phyloP scores from a whole-genome alignment of 2,113 vertebrate species.

The Dasyurus viverrinus region DNA sequence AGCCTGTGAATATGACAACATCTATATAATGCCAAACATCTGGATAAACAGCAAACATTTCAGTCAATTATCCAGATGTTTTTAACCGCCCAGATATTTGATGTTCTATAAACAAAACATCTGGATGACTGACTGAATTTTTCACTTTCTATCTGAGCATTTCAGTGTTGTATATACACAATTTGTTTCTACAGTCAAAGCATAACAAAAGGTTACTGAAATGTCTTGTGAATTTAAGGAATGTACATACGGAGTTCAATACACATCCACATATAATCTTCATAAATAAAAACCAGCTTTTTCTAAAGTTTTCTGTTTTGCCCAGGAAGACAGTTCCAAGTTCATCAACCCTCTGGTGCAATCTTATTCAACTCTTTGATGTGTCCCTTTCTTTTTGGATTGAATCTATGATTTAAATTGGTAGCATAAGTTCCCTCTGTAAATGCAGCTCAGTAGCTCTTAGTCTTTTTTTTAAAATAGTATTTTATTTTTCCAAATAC shows the following conservation, averaged over 20 bases:
- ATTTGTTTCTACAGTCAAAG: slow-evolving; percentile 9
- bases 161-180: neutral
- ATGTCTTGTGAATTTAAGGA: slow-evolving; percentile 19
- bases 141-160: slow-evolving; percentile 30
- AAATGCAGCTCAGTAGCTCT: neutral
- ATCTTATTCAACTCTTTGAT: neutral
- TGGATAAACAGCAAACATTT: slow-evolving; percentile 9
- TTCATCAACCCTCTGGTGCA: neutral
- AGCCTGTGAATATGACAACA: neutral
- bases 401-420: neutral
- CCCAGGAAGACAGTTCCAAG: neutral
- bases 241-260: neutral
- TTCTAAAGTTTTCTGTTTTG: neutral
- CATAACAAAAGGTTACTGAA: neutral
- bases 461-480: neutral
- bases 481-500: too few species aligned
- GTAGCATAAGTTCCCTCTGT: neutral
- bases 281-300: neutral
- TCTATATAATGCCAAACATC: neutral
- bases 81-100: slow-evolving; percentile 24
- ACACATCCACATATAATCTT: neutral
- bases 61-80: neutral
- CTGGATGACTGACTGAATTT: neutral
- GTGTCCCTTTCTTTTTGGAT: neutral
- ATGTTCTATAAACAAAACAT: neutral